These are phyloP conservation scores for Chrysina gloriosa DNA, from an alignment of 2,888 invertebrate species.

Conservation along the genomic window DNA sequence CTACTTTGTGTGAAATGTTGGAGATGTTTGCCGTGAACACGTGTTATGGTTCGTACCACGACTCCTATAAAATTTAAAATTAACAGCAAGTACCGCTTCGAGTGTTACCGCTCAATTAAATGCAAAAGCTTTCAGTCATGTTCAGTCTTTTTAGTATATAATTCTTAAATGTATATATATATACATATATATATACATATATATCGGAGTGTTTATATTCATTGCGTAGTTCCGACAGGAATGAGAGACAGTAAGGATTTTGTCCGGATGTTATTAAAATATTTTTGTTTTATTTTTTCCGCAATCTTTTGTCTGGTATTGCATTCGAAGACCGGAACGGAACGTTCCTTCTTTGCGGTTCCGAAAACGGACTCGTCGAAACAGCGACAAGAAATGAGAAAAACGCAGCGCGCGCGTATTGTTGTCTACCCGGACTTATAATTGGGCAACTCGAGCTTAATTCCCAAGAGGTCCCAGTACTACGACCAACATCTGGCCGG, in stretches of 20 bases:
- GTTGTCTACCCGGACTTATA: conserved; percentile 56
- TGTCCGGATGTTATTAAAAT: conserved; percentile 9
- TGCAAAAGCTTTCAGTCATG: not conserved
- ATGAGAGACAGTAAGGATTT: not conserved
- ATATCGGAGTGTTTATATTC: not conserved
- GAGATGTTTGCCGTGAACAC: conserved; percentile 25
- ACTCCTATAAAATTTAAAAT: conserved; percentile 11
- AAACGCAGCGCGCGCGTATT: conserved; percentile 51
- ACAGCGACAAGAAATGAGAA: conserved; percentile 54
- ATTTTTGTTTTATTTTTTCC: conserved; percentile 17
- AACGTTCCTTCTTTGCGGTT: conserved; percentile 52
- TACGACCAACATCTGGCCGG: conserved; percentile 14
- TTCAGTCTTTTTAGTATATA: too few species aligned
- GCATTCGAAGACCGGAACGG: not conserved
- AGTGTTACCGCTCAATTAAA: conserved; percentile 18
- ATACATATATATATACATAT: too few species aligned
- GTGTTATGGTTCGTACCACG: conserved; percentile 15
- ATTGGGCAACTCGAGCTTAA: conserved; percentile 53
- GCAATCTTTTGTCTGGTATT: conserved; percentile 12
- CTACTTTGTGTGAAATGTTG: conserved; percentile 29
- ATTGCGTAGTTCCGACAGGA: not conserved
- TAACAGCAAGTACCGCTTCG: conserved; percentile 1
- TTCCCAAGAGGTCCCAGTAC: conserved; percentile 39
- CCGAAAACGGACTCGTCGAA: conserved; percentile 55
- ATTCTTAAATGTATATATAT: too few species aligned